phyloP scores from a whole-genome alignment of 2,888 invertebrate species.

The Pyrgus malvae region DNA sequence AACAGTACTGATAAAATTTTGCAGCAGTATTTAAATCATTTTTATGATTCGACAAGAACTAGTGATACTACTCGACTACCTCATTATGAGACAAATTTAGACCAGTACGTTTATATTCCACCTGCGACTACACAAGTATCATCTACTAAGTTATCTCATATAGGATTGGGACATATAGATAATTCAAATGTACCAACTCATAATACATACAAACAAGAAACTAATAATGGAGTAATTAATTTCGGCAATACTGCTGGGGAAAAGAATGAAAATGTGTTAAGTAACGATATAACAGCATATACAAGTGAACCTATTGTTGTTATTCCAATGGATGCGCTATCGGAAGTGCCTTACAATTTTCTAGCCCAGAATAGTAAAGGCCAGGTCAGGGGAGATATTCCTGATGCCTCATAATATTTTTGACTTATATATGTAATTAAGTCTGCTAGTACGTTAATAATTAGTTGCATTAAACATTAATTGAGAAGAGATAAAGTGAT shows the following conservation, averaged over 20 bases:
- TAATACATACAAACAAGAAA: slow-evolving; percentile 3
- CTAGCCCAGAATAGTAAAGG: neutral
- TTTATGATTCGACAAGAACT: too few species aligned
- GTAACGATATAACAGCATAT: neutral
- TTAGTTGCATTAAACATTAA: too few species aligned
- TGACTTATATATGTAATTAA: too few species aligned
- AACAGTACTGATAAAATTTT: too few species aligned
- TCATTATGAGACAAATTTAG: too few species aligned
- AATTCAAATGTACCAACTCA: slow-evolving; percentile 1
- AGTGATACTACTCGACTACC: too few species aligned
- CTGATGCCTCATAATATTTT: too few species aligned
- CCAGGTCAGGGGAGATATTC: slow-evolving; percentile 3
- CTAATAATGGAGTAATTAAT: neutral
- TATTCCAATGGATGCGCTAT: neutral
- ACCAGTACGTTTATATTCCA: neutral
- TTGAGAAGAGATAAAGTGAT: too few species aligned
- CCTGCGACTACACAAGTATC: neutral
- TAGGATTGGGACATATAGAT: neutral
- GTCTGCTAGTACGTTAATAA: neutral
- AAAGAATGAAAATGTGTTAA: neutral
- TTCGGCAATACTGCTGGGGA: neutral
- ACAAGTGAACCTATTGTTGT: slow-evolving; percentile 9
- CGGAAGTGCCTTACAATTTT: neutral
- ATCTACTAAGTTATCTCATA: neutral
- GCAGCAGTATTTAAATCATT: too few species aligned